Evolutionary conservation across 2,113 vertebrate genomes (phyloP).

Genomic region (Argyrosomus japonicus): DNA sequence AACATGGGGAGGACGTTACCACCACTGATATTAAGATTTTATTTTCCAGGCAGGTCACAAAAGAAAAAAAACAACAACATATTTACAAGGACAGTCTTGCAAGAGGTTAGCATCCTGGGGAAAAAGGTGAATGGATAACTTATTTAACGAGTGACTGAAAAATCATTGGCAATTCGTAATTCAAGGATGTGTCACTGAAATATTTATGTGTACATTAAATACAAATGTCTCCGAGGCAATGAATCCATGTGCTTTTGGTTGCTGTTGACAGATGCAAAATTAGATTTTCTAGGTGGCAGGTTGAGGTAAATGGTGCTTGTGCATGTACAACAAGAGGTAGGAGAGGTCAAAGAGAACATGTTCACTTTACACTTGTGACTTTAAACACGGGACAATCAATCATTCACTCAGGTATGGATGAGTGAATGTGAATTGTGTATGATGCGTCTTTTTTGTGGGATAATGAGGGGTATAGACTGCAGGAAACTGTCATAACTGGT

Average conservation of each 20-base stretch:
- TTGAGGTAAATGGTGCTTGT: conserved; percentile 52
- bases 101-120: conserved; percentile 24
- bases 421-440: conserved; percentile 31
- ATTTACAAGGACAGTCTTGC: conserved; percentile 41
- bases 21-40: conserved; percentile 35
- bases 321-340: conserved; percentile 34
- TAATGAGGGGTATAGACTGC: conserved; percentile 47
- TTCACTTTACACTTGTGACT: conserved; percentile 37
- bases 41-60: conserved; percentile 41
- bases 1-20: conserved; percentile 16
- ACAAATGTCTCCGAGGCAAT: conserved; percentile 33
- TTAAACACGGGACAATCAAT: conserved; percentile 52
- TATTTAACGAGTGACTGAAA: conserved; percentile 40
- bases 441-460: conserved; percentile 41
- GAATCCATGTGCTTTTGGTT: conserved; percentile 20
- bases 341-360: conserved; percentile 51
- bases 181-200: conserved; percentile 36
- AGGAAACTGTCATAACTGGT: conserved; percentile 26
- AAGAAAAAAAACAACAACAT: conserved; percentile 27
- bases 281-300: conserved; percentile 54
- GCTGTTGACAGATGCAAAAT: conserved; percentile 55
- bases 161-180: background rate
- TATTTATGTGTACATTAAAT: conserved; percentile 49
- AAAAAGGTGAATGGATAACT: conserved; percentile 24
- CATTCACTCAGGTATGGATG: conserved; percentile 41